Percentiles rank a stretch among this genome's conserved stretches.
phyloP scores from a whole-genome alignment of 2,113 vertebrate genomes.

The Oceanodroma tethys region DNA sequence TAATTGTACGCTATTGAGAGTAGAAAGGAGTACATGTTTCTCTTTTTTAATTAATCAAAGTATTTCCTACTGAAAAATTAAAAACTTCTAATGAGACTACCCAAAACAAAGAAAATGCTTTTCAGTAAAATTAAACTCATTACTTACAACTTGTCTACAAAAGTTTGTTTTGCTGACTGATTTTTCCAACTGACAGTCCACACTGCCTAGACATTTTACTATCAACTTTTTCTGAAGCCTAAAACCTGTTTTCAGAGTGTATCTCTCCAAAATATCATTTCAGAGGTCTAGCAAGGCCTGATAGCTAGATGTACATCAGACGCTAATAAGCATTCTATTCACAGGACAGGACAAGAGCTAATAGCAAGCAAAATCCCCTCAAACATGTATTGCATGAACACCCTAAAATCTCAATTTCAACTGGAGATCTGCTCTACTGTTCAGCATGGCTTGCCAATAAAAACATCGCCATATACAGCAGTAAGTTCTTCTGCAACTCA shows the following conservation, averaged over 20 bases:
- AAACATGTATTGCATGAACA: accelerated
- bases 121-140: neutral
- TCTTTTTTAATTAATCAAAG: neutral
- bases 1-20: neutral
- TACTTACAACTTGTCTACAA: neutral
- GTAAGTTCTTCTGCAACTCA: neutral
- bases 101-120: neutral
- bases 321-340: neutral
- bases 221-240: neutral
- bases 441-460: neutral
- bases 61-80: neutral
- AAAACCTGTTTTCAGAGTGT: neutral
- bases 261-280: neutral
- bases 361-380: neutral
- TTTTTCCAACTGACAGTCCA: neutral
- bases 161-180: neutral
- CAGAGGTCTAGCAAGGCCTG: neutral
- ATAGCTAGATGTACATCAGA: neutral
- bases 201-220: neutral
- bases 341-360: neutral
- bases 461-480: neutral
- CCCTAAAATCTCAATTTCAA: neutral
- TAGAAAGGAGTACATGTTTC: neutral
- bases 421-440: neutral
- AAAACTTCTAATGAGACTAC: neutral